Evolutionary conservation across 1,140 invertebrate genomes (phyloP).

Genomic region (Drosophila serrata): DNA sequence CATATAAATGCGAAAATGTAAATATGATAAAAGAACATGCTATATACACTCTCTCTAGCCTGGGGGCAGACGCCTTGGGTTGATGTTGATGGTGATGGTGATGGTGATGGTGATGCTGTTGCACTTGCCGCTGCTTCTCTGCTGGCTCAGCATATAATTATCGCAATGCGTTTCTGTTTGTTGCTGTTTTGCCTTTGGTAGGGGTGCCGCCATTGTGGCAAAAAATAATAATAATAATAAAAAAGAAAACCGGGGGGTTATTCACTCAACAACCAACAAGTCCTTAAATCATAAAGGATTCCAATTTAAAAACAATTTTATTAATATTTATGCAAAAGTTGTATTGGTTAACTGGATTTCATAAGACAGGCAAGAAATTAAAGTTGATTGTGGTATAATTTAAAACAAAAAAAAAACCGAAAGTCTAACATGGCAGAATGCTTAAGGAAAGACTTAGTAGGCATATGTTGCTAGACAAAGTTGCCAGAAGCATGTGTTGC

Average conservation of each 20-base stretch:
- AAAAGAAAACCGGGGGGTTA: conserved; percentile 24
- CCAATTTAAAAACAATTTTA: background rate
- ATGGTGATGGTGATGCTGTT: conserved; percentile 11
- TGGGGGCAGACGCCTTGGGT: conserved; percentile 24
- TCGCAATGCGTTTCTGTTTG: conserved; percentile 71
- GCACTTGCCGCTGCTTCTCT: conserved; percentile 16
- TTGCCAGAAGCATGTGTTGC: background rate
- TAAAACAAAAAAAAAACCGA: no score
- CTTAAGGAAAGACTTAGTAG: background rate
- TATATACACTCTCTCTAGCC: conserved; percentile 34
- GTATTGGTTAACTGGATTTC: no score
- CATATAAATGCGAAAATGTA: conserved; percentile 71
- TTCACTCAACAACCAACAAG: background rate
- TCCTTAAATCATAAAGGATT: background rate
- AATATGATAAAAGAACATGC: conserved; percentile 81
- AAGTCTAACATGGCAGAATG: background rate
- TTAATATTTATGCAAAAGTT: background rate
- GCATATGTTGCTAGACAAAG: background rate
- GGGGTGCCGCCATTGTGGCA: conserved; percentile 46
- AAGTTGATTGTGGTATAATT: background rate
- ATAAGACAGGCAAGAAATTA: no score
- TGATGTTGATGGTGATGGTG: conserved; percentile 20
- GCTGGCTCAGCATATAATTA: conserved; percentile 67
- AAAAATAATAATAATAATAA: conserved; percentile 8
- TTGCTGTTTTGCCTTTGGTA: conserved; percentile 4